Evolutionary conservation across 2,113 vertebrate genomes (phyloP), one percentile per base, ranked within the genome.

Genomic region (Cinclus mexicanus): DNA sequence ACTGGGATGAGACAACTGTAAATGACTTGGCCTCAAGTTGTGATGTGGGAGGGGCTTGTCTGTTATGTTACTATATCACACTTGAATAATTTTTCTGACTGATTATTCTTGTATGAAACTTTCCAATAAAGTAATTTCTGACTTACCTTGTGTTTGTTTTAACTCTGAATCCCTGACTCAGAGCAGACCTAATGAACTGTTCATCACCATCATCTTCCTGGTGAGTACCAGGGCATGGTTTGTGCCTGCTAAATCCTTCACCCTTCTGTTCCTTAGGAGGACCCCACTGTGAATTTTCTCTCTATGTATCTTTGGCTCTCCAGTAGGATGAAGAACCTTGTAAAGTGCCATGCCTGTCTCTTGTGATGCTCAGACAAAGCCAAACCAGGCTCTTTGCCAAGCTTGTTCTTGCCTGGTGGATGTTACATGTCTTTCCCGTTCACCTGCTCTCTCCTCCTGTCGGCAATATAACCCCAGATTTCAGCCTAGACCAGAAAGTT

Each of bases 101-200:
- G 60, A 75, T 53, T 70, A 5, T 83, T 91, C 57, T 77, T 75
- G 14, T 79, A 61, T 61, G n/a, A 83, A 64, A 49, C 25, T 63
- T 93, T 50, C 76, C 65, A 96, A 84, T 97, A 96, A 97, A 96
- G n/a, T 57, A 12, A 60, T 92, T 90, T 83, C 47, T 53, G n/a
- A 71, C 55, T 79, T 84, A 29, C 5, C 44, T 46, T 91, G 24
- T 81, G 35, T 67, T 44, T 77, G 23, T 35, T 81, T 94, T 65
- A 42, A 60, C 13, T 87, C 68, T 75, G n/a, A 75, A 53, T 79
- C 23, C 81, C 44, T 64, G 56, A 53, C 15, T 11, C 25, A 52
- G 46, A 59, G 39, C 75, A 71, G 22, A 59, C 31, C 9, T 42
- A 37, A 65, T 18, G 33, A 83, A 20, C 31, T 70, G 15, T 49